Evolutionary conservation across 2,797 vertebrate species (phyloP), one percentile per base, ranked within the genome.

Genomic region (Sebastes iracundus): DNA sequence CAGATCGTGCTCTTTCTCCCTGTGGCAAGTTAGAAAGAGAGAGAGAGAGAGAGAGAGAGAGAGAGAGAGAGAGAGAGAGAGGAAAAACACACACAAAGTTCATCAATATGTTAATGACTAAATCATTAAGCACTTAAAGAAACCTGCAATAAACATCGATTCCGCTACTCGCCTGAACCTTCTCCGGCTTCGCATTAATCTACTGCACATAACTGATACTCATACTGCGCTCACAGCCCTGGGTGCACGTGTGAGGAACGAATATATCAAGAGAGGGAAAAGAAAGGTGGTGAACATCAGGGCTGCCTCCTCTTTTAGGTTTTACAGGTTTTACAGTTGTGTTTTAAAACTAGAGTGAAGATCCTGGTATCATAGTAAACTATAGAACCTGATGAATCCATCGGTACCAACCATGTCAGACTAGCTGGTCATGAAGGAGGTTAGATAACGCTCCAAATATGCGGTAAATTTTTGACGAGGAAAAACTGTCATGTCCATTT

Each of bases 101-200:
- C 97, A 98, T 99, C 98, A 98, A 99, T 99, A 99, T 98, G 97
- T 96, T 99, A 99, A 99, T 99, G 96, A 98, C 96, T 97, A 98
- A 99, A 99, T 99, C 98, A 99, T 99, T 99, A 99, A 97, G 96
- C 96, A 96, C 97, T 98, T 97, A 96, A 97, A 97, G 97, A 96
- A 97, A 97, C 96, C 97, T 97, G 96, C 97, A 99, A 97, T 95
- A 97, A 96, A 96, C 96, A 99, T 98, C 88, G 98, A 99, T 99
- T 98, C 95, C 76, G 95, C 93, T 89, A 97, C 96, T 98, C 81
- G 72, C 88, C 95, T 86, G 94, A 78, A 97, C 96, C 96, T 97
- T 90, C 97, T 97, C 96, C 92, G 93, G 93, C 95, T 95, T 92
- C 92, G 91, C 97, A 98, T 97, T 99, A 98, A 99, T 98, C 98